These are phyloP conservation scores for Biston betularia DNA, from an alignment of 2,888 invertebrate genomes.

Conservation along the genomic window DNA sequence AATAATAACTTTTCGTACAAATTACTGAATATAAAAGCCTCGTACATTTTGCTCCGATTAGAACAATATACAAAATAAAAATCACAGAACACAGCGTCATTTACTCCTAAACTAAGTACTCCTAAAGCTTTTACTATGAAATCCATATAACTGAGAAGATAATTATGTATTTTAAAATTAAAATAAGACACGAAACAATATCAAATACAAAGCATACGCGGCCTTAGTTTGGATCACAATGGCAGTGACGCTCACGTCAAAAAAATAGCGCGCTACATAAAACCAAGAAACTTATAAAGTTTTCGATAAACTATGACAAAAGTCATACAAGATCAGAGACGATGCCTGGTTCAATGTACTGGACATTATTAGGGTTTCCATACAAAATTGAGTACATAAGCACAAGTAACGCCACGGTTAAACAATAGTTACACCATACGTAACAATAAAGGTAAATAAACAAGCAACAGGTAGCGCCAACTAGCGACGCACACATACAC, in stretches of 20 bases:
- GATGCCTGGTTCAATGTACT: conserved; percentile 9
- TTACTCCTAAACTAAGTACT: no score
- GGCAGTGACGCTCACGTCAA: background rate
- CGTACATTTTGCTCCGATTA: no score
- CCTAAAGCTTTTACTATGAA: no score
- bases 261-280: background rate
- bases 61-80: no score
- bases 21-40: no score
- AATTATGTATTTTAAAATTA: no score
- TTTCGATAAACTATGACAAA: background rate
- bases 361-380: conserved; percentile 23
- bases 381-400: conserved; percentile 8
- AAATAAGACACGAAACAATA: background rate
- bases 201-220: background rate
- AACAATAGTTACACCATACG: conserved; percentile 3
- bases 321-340: conserved; percentile 12
- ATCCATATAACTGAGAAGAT: no score
- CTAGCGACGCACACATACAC: conserved; percentile 2
- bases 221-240: background rate
- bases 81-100: no score
- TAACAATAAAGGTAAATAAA: conserved; percentile 5
- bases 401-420: conserved; percentile 6
- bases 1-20: no score
- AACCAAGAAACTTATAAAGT: background rate
- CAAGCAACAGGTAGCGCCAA: conserved; percentile 14